phyloP scores from a whole-genome alignment of 2,888 invertebrate genomes.

The Magallana nippona region DNA sequence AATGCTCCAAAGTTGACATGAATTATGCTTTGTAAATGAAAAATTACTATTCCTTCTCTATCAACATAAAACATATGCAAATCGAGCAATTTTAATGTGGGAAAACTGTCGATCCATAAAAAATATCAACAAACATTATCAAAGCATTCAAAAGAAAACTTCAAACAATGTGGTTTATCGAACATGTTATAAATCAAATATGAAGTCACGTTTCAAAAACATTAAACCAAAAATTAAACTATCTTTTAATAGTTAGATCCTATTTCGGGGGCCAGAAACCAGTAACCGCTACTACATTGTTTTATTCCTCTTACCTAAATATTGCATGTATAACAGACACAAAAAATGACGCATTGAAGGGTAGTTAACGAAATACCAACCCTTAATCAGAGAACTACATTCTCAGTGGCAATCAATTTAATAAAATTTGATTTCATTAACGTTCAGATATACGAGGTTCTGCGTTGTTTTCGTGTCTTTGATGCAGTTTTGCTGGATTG shows the following conservation, averaged over 20 bases:
- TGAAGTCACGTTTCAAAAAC: neutral
- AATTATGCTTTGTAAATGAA: neutral
- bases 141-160: neutral
- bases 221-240: neutral
- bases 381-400: conserved; percentile 4
- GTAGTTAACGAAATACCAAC: neutral
- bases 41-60: conserved; percentile 1
- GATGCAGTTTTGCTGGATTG: neutral
- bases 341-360: conserved; percentile 3
- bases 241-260: neutral
- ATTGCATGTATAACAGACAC: neutral
- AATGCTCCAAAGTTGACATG: neutral
- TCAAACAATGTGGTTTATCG: conserved; percentile 2
- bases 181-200: conserved; percentile 18
- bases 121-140: neutral
- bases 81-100: conserved; percentile 21
- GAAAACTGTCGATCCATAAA: neutral
- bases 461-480: neutral
- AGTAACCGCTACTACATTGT: neutral
- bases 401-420: conserved; percentile 9
- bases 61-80: conserved; percentile 29
- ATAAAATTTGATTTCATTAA: conserved; percentile 17
- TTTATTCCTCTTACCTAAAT: neutral
- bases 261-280: neutral
- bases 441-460: conserved; percentile 2